phyloP scores from a whole-genome alignment of 2,888 invertebrate species.

The Opisthograptis luteolata region DNA sequence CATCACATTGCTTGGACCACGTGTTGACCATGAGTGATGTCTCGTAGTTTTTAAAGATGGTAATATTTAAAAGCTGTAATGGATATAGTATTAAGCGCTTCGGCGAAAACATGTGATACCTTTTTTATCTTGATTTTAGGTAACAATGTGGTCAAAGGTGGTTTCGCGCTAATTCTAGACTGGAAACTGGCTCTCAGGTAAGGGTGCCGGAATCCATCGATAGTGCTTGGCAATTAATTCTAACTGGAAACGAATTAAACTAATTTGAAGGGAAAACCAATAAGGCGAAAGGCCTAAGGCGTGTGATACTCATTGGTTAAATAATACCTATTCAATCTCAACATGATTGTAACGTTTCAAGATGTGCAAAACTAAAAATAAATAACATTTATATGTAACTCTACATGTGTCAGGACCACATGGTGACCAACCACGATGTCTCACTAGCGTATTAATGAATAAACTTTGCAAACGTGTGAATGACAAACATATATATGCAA shows the following conservation, averaged over 20 bases:
- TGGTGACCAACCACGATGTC: constrained; percentile 31
- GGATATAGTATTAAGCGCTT: background rate
- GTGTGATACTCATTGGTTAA: too few species aligned
- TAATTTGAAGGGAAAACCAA: too few species aligned
- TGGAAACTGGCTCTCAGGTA: too few species aligned
- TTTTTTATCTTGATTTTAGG: too few species aligned
- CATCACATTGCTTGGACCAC: constrained; percentile 45
- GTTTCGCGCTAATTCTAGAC: too few species aligned
- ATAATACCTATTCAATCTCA: background rate
- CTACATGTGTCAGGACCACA: constrained; percentile 21
- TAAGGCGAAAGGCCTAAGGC: too few species aligned
- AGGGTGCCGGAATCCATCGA: too few species aligned
- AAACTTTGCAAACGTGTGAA: too few species aligned
- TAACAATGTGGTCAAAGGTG: too few species aligned
- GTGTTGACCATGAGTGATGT: constrained; percentile 47
- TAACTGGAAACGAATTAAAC: too few species aligned
- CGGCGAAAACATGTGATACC: background rate
- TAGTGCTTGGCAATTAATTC: too few species aligned
- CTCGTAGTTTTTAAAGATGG: constrained; percentile 3
- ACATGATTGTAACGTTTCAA: background rate
- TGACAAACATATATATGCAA: constrained; percentile 46
- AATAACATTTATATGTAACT: constrained; percentile 3
- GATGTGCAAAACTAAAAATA: background rate
- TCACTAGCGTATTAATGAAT: constrained; percentile 26
- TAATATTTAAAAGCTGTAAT: background rate